phyloP scores from a whole-genome alignment of 2,113 vertebrate genomes.

The Elaphurus davidianus region DNA sequence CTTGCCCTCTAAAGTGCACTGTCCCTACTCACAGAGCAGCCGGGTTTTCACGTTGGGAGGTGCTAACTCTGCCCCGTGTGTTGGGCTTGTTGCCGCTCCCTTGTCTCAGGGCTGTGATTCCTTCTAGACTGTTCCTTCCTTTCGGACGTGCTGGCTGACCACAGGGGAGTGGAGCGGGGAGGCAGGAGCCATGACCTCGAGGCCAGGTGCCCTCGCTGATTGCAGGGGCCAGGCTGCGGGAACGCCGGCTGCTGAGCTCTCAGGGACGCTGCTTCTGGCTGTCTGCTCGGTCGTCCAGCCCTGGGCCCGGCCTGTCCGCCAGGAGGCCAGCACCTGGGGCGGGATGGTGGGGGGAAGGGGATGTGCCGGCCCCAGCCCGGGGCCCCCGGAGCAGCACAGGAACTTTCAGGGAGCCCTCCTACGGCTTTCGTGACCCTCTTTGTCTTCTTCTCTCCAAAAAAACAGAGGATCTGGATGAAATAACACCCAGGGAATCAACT shows the following conservation, averaged over 20 bases:
- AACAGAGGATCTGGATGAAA: neutral
- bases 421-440: rapidly evolving
- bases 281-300: rapidly evolving
- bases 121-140: too few relatives aligned
- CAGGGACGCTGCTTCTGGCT: rapidly evolving
- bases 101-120: rapidly evolving
- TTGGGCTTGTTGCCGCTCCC: rapidly evolving
- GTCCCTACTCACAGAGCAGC: rapidly evolving
- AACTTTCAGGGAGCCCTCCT: neutral
- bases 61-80: neutral
- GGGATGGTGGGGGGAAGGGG: rapidly evolving
- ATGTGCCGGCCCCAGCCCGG: rapidly evolving
- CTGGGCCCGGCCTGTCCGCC: too few relatives aligned
- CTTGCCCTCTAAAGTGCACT: neutral
- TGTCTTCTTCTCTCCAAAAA: neutral
- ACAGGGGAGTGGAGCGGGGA: rapidly evolving
- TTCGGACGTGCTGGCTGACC: rapidly evolving
- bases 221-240: rapidly evolving
- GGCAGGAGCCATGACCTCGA: neutral
- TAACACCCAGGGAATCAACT: neutral
- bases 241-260: neutral
- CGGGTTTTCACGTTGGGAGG: rapidly evolving
- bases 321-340: rapidly evolving
- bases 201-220: neutral
- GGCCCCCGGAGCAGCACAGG: rapidly evolving